Percentiles rank a stretch among this genome's conserved stretches.
Conservation (phyloP, 1,140 invertebrate species). For the Drosophila tropicalis region DNA sequence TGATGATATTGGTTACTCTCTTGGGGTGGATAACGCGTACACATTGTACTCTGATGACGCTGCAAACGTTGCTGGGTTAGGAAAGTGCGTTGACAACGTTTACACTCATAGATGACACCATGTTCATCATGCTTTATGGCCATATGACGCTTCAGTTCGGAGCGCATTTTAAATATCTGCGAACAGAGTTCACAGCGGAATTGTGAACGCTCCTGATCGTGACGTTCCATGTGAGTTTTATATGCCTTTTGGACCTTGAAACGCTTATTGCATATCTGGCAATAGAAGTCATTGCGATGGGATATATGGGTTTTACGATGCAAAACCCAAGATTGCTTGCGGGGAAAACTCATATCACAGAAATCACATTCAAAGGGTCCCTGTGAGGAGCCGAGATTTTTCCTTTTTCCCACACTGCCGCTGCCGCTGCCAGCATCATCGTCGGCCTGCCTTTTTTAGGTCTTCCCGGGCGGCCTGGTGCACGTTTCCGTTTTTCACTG, state of each 20-base stretch:
- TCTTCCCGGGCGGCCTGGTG: slow-evolving; percentile 38
- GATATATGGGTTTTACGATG: slow-evolving; percentile 86
- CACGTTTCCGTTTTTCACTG: slow-evolving; percentile 55
- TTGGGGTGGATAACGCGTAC: slow-evolving; percentile 48
- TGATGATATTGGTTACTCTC: slow-evolving; percentile 34
- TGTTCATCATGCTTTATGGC: slow-evolving; percentile 68
- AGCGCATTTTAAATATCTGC: slow-evolving; percentile 59
- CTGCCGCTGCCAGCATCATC: slow-evolving; percentile 16
- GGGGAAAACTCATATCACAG: slow-evolving; percentile 68
- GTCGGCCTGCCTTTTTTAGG: slow-evolving; percentile 37
- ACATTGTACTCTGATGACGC: slow-evolving; percentile 63
- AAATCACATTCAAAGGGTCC: slow-evolving; percentile 63
- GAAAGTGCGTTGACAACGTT: slow-evolving; percentile 78
- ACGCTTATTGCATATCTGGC: slow-evolving; percentile 79
- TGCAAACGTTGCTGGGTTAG: slow-evolving; percentile 57
- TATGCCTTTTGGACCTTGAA: slow-evolving; percentile 82
- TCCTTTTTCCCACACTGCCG: slow-evolving; percentile 39
- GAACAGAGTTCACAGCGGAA: slow-evolving; percentile 74
- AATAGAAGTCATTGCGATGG: slow-evolving; percentile 82
- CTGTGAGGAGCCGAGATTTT: slow-evolving; percentile 11
- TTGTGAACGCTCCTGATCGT: slow-evolving; percentile 66
- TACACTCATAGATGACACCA: slow-evolving; percentile 69
- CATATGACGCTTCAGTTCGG: slow-evolving; percentile 73
- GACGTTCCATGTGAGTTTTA: slow-evolving; percentile 82
- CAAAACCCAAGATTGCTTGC: slow-evolving; percentile 83